Conservation (phyloP, 2,113 vertebrate genomes). For the Platysteira castanea region DNA sequence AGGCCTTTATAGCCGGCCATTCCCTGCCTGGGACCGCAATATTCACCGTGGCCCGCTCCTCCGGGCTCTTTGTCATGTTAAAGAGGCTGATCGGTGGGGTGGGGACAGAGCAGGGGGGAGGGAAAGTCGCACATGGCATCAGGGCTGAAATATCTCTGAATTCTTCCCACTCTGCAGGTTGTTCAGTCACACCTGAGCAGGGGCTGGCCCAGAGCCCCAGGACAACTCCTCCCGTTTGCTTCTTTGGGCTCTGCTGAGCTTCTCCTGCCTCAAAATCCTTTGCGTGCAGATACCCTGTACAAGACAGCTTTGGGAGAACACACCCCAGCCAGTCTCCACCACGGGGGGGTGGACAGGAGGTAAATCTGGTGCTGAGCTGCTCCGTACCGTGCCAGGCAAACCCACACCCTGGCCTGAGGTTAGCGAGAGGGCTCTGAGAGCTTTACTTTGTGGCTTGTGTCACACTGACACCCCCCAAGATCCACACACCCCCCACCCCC, state of each 20-base stretch:
- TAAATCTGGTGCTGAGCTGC: not conserved
- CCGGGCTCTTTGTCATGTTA: conserved; percentile 50
- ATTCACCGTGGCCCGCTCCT: not conserved
- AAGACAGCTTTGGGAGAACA: rapidly evolving
- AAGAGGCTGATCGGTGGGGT: conserved; percentile 42
- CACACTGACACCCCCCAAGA: not conserved
- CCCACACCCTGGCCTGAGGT: not conserved
- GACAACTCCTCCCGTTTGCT: not conserved
- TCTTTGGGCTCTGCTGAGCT: not conserved
- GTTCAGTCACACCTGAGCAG: not conserved
- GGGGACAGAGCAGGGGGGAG: not conserved
- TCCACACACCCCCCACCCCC: too few species aligned
- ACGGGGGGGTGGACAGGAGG: not conserved
- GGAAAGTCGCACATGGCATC: not conserved
- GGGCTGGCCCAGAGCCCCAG: not conserved
- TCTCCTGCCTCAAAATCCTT: rapidly evolving
- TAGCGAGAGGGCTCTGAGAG: not conserved
- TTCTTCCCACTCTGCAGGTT: conserved; percentile 22
- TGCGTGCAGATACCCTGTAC: rapidly evolving
- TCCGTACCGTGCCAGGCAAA: rapidly evolving
- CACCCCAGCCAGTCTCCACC: not conserved
- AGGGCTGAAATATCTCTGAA: conserved; percentile 8
- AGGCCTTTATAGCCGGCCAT: conserved; percentile 32
- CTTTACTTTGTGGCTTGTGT: not conserved
- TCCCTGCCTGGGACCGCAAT: not conserved